Conservation (phyloP, 2,888 invertebrate species). For the Gerosis bhagava region DNA sequence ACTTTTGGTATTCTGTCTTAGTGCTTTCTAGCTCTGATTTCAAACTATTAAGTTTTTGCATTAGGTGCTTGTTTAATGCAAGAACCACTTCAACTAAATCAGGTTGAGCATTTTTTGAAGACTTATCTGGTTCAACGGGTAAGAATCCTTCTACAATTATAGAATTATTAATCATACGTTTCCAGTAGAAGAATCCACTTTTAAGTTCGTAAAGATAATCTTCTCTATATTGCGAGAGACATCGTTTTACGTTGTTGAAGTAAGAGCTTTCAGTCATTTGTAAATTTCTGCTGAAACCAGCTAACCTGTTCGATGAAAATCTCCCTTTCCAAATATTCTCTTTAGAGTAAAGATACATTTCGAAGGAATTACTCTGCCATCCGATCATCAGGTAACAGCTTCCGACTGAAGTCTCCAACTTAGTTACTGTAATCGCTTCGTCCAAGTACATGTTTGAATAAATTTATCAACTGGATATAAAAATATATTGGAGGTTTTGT, state of each 20-base stretch:
- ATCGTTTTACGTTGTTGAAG: constrained; percentile 44
- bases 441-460: constrained; percentile 56
- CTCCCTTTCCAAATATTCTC: constrained; percentile 57
- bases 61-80: constrained; percentile 50
- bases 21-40: constrained; percentile 42
- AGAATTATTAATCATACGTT: constrained; percentile 45
- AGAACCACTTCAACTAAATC: constrained; percentile 56
- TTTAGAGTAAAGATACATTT: constrained; percentile 51
- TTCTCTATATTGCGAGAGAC: constrained; percentile 48
- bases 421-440: constrained; percentile 55
- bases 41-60: constrained; percentile 42
- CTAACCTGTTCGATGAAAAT: constrained; percentile 55
- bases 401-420: constrained; percentile 44
- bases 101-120: constrained; percentile 41
- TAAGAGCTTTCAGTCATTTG: constrained; percentile 50
- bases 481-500: no score
- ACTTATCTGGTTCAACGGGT: constrained; percentile 50
- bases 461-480: no score
- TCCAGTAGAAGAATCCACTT: constrained; percentile 67
- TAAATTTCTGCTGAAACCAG: constrained; percentile 57
- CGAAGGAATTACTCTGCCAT: constrained; percentile 59
- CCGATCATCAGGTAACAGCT: constrained; percentile 52
- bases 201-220: constrained; percentile 58
- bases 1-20: constrained; percentile 54
- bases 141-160: constrained; percentile 59